A percentile compares a stretch with the other conserved stretches of the same genome.
Conservation (phyloP, 2,113 vertebrate species). For the Ctenodactylus gundi region DNA sequence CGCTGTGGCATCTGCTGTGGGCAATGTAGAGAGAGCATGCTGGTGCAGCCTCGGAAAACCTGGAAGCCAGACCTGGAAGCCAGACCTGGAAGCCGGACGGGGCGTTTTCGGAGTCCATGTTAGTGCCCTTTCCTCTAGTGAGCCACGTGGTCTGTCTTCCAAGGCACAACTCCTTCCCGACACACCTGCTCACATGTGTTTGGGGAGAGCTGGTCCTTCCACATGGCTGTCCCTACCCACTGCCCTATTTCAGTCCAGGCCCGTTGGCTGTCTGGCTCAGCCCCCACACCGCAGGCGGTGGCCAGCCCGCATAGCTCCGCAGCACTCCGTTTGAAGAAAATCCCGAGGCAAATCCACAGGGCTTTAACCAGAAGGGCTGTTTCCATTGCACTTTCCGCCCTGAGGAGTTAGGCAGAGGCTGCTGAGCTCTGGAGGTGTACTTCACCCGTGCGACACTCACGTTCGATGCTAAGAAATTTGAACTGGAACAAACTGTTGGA, state of each 20-base stretch:
- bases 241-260: not conserved
- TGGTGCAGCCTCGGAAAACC: not conserved
- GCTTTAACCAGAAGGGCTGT: not conserved
- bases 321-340: fast-evolving
- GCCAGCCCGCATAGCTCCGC: not conserved
- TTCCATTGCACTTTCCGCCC: not conserved
- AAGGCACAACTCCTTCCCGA: not conserved
- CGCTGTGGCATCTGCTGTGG: fast-evolving
- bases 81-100: not conserved
- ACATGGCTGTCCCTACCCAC: no score
- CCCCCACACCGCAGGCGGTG: fast-evolving
- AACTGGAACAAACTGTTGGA: not conserved
- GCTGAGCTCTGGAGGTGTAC: not conserved
- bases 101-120: fast-evolving
- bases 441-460: not conserved
- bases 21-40: no score
- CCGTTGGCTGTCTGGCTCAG: not conserved
- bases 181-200: not conserved
- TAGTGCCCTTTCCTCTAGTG: not conserved
- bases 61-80: no score
- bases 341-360: not conserved
- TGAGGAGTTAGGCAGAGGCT: no score
- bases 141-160: not conserved
- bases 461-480: not conserved
- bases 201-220: not conserved